phyloP scores from a whole-genome alignment of 53 echinoderm and acorn worm species.

The Astropecten irregularis region DNA sequence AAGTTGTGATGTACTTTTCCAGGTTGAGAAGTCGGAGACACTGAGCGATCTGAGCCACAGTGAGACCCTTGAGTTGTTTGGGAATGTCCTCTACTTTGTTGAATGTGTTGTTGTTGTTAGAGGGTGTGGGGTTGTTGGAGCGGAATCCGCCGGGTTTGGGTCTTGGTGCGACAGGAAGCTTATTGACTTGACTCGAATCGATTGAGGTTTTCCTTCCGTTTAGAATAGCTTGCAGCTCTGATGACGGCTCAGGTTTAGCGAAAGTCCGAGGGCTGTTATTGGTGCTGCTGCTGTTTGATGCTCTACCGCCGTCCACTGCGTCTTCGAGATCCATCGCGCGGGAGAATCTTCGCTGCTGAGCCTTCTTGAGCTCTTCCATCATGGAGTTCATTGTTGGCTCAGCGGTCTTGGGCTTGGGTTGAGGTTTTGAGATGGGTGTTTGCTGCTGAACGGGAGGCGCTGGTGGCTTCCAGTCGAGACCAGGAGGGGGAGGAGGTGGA shows the following conservation, averaged over 20 bases:
- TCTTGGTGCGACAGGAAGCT: constrained; percentile 11
- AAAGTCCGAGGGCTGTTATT: constrained; percentile 15
- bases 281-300: background rate
- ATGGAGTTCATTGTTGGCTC: constrained; percentile 52
- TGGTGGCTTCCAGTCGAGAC: constrained; percentile 49
- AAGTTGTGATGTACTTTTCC: constrained; percentile 64
- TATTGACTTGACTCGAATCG: constrained; percentile 32
- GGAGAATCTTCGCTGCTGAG: constrained; percentile 68
- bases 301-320: background rate
- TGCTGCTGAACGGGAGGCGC: constrained; percentile 40
- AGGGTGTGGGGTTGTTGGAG: background rate
- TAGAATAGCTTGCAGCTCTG: constrained; percentile 43
- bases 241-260: background rate
- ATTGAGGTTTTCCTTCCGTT: constrained; percentile 12
- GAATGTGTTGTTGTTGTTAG: constrained; percentile 12
- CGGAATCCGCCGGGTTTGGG: constrained; percentile 18
- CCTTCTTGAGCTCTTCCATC: constrained; percentile 68
- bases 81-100: constrained; percentile 67
- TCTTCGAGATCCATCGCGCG: background rate
- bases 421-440: constrained; percentile 23
- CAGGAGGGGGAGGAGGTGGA: constrained; percentile 71
- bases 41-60: constrained; percentile 78
- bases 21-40: constrained; percentile 78
- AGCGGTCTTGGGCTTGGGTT: constrained; percentile 14
- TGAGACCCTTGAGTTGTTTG: constrained; percentile 66